These are phyloP conservation scores for Luffia ferchaultella DNA, from an alignment of 2,888 invertebrate genomes.

Conservation along the genomic window DNA sequence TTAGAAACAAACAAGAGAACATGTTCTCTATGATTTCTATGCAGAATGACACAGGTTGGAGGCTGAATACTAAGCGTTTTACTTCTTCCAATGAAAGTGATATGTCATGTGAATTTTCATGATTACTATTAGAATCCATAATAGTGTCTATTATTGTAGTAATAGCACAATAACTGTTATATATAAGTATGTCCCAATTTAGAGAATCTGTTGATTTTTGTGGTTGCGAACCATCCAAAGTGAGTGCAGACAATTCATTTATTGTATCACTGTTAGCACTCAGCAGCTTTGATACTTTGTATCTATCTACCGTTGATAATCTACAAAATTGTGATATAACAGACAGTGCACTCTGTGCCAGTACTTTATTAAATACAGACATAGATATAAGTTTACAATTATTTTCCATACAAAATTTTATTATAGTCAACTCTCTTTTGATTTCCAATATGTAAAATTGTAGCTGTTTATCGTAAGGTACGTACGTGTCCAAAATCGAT, in stretches of 20 bases:
- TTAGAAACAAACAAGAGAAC: constrained; percentile 74
- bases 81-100: constrained; percentile 50
- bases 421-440: constrained; percentile 52
- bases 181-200: constrained; percentile 56
- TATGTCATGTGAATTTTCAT: constrained; percentile 37
- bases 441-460: constrained; percentile 58
- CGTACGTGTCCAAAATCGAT: constrained; percentile 52
- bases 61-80: constrained; percentile 49
- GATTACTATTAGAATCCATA: constrained; percentile 38
- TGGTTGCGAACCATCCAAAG: constrained; percentile 24
- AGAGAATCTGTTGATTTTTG: constrained; percentile 23
- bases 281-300: constrained; percentile 54
- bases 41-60: constrained; percentile 52
- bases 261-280: constrained; percentile 52
- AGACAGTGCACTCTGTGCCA: constrained; percentile 53
- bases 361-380: constrained; percentile 50
- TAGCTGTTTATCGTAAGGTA: constrained; percentile 44
- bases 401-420: constrained; percentile 58
- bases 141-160: constrained; percentile 57
- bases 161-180: constrained; percentile 59
- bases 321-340: constrained; percentile 60
- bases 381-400: constrained; percentile 60
- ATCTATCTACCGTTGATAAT: constrained; percentile 53
- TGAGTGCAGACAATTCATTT: constrained; percentile 36
- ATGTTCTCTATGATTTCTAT: constrained; percentile 76